phyloP scores from a whole-genome alignment of 2,113 vertebrate genomes.

The Aspiorhynchus laticeps region DNA sequence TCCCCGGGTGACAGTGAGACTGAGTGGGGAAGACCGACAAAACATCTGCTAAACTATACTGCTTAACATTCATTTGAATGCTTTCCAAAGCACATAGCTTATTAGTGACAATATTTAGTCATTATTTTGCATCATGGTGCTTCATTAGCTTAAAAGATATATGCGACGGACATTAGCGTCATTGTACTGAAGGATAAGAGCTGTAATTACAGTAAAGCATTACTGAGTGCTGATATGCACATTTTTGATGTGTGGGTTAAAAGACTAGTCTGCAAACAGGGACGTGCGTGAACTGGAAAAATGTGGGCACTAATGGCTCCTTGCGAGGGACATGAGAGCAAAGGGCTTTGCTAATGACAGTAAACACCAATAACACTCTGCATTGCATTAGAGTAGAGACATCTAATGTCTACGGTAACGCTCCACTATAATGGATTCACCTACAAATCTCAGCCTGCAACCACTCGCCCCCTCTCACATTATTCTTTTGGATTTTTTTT shows the following conservation, averaged over 20 bases:
- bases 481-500: conserved; percentile 3
- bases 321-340: conserved; percentile 23
- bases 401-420: conserved; percentile 3
- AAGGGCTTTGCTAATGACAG: conserved; percentile 25
- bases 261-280: conserved; percentile 16
- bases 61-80: background rate
- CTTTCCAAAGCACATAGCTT: background rate
- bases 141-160: conserved; percentile 13
- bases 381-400: conserved; percentile 5
- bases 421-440: conserved; percentile 36
- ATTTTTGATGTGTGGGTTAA: conserved; percentile 30
- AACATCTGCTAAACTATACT: background rate
- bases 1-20: conserved; percentile 9
- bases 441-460: conserved; percentile 38
- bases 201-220: conserved; percentile 3
- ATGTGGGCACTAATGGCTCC: conserved; percentile 43
- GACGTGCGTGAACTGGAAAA: conserved; percentile 21
- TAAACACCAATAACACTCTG: conserved; percentile 46
- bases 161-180: background rate
- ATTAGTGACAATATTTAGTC: background rate
- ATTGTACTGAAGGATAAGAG: background rate
- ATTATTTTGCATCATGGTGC: background rate
- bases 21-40: background rate
- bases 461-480: background rate
- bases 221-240: background rate